These are phyloP conservation scores for Tapirus terrestris DNA, from an alignment of 2,113 vertebrate genomes.

Conservation along the genomic window DNA sequence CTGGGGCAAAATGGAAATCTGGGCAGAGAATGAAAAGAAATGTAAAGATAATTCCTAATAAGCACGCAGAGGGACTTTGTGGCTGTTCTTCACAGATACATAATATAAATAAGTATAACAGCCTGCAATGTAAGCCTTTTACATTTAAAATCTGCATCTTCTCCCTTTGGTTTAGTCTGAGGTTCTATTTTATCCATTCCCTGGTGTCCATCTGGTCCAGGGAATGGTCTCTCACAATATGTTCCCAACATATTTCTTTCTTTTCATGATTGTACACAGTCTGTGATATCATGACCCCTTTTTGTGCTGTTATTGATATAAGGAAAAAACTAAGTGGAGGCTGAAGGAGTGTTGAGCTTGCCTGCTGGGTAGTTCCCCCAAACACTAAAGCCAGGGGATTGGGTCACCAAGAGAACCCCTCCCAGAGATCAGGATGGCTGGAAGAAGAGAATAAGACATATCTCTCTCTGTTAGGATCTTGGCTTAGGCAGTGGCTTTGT, in stretches of 20 bases:
- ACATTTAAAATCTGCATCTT: neutral
- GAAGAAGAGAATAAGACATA: neutral
- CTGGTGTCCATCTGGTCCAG: neutral
- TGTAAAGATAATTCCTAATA: neutral
- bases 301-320: neutral
- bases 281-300: neutral
- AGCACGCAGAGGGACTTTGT: neutral
- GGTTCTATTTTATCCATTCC: neutral
- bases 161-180: neutral
- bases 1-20: neutral
- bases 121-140: neutral
- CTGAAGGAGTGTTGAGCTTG: neutral
- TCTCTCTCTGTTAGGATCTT: neutral
- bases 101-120: neutral
- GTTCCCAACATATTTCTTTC: neutral
- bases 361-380: neutral
- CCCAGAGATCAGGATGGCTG: neutral
- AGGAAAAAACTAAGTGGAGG: neutral
- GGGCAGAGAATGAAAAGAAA: neutral
- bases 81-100: neutral
- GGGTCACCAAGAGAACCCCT: neutral
- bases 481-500: neutral
- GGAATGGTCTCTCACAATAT: neutral
- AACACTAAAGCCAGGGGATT: neutral
- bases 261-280: neutral